Evolutionary conservation across 2,113 vertebrate genomes (phyloP), one percentile per base, ranked within the genome.

Genomic region (Lepus americanus): DNA sequence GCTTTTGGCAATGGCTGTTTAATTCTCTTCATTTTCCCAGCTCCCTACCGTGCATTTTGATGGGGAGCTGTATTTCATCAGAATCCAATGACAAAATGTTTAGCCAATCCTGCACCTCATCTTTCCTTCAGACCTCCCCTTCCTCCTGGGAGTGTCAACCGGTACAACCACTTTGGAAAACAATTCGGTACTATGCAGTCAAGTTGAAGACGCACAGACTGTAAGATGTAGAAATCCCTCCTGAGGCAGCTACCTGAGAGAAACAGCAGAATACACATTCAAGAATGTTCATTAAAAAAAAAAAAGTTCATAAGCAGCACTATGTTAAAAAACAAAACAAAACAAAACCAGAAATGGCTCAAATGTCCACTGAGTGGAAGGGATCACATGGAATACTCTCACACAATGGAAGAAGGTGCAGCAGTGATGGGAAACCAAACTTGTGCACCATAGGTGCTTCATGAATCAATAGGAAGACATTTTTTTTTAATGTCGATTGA

Each of bases 281-380:
- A 77, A 70, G 49, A 69, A 92, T 63, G 23, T 33, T 89, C 53
- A 76, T 0, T 36, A 36, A 36, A 36, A 36, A 36, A 36, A 36
- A 36, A 36, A 36, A 36, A 36, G 23, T 33, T 89, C 53, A 76
- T 0, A 67, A 44, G 86, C 29, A 73, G 76, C 39, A 67, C 36
- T 81, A n/a, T 73, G 86, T 53, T 80, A 94, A 92, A 89, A 5
- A 55, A 66, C 20, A 33, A 27, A 59, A 89, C 4, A 64, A 67
- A 20, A 44, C 27, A 59, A 88, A 55, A 55, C 2, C 79, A 49
- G 59, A 96, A 96, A 91, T 77, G 67, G 69, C 49, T 67, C 95
- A 87, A 80, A 79, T 76, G 77, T 29, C 6, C 59, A 88, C 0
- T 23, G 53, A 79, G 55, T 73, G 36, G 25, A 72, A 39, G 55